These are phyloP conservation scores for Prochilodus magdalenae DNA, from an alignment of 2,113 vertebrate species.

Conservation along the genomic window DNA sequence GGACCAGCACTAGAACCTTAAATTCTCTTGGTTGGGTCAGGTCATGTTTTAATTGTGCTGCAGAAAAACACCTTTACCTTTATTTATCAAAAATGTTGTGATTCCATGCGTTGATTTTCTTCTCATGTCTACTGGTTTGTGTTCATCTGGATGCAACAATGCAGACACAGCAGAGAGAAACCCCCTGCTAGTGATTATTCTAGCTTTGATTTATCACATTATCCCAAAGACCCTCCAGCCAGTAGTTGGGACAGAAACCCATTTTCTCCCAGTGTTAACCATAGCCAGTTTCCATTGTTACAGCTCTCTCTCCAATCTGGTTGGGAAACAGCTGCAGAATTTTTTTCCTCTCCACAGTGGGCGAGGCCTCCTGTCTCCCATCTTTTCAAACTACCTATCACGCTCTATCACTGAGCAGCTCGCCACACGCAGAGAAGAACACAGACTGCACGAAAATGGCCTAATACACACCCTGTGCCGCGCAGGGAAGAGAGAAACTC, in stretches of 20 bases:
- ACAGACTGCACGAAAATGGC: not conserved
- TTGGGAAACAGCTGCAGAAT: not conserved
- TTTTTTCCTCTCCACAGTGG: not conserved
- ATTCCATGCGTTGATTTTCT: too few species aligned
- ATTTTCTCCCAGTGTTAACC: not conserved
- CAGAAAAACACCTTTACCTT: too few species aligned
- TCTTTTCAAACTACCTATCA: not conserved
- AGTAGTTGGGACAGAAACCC: conserved; percentile 4
- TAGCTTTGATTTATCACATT: not conserved
- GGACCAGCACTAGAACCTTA: too few species aligned
- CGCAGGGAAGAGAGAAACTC: not conserved
- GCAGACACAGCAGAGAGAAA: not conserved
- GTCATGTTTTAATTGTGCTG: too few species aligned
- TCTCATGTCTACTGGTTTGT: too few species aligned
- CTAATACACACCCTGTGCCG: not conserved
- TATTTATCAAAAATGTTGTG: too few species aligned
- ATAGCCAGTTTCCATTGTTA: not conserved
- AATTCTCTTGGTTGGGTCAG: too few species aligned
- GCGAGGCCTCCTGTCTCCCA: not conserved
- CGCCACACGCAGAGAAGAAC: not conserved
- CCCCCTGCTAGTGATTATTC: not conserved
- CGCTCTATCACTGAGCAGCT: not conserved
- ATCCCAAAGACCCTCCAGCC: conserved; percentile 2
- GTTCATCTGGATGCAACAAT: not conserved
- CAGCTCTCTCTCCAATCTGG: not conserved